Conservation (phyloP, 2,113 vertebrate genomes). For the Regulus satrapa region DNA sequence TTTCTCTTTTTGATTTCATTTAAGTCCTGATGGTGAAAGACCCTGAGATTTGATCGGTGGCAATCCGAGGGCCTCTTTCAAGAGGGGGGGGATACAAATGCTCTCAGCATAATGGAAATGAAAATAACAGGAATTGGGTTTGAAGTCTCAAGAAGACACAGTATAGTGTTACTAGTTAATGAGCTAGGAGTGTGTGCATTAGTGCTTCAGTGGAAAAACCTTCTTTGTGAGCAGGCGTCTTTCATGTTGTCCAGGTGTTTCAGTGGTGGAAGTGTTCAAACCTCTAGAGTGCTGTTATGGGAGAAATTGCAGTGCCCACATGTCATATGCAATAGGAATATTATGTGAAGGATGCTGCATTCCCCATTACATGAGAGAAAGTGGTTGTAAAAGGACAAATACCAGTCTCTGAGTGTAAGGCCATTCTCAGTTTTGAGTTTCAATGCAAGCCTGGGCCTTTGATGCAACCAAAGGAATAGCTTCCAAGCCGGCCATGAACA, state of each 20-base stretch:
- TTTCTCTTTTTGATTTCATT: not conserved
- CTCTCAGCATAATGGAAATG: not conserved
- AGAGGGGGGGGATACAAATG: not conserved
- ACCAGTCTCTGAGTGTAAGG: not conserved
- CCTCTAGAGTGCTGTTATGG: not conserved
- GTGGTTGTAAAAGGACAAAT: not conserved
- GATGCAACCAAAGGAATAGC: not conserved
- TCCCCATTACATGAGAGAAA: not conserved
- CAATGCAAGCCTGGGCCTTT: not conserved
- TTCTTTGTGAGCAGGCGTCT: not conserved
- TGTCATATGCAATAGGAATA: not conserved
- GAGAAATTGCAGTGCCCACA: not conserved
- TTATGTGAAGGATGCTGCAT: not conserved
- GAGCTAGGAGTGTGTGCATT: not conserved
- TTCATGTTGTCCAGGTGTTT: not conserved
- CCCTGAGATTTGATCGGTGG: fast-evolving
- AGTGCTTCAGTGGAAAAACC: not conserved
- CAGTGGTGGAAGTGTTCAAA: not conserved
- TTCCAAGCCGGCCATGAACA: not conserved
- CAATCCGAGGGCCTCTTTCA: not conserved
- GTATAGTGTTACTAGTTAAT: not conserved
- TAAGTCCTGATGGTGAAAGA: not conserved
- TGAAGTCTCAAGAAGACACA: not conserved
- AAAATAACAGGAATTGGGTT: not conserved
- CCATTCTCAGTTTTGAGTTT: not conserved